Evolutionary conservation across 2,888 invertebrate species (phyloP).

Genomic region (Papilio elwesi): DNA sequence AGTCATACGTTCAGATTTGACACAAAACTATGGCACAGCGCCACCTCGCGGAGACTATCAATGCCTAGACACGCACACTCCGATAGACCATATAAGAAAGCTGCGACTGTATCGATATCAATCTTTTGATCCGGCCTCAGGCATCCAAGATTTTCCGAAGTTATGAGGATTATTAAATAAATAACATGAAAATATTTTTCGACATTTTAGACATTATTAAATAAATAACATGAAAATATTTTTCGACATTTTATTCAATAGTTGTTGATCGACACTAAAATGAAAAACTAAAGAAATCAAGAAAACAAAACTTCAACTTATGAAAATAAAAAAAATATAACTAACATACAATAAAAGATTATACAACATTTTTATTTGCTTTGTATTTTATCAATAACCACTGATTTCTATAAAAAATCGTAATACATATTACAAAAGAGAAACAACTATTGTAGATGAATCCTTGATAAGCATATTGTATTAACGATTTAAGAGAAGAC

Average conservation of each 20-base stretch:
- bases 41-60: constrained; percentile 76
- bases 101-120: constrained; percentile 69
- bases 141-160: constrained; percentile 67
- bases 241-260: constrained; percentile 49
- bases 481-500: neutral
- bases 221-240: constrained; percentile 49
- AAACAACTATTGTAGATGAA: constrained; percentile 10
- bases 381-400: neutral
- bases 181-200: constrained; percentile 49
- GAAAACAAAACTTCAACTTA: constrained; percentile 42
- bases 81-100: constrained; percentile 73
- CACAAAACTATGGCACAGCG: constrained; percentile 75
- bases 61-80: constrained; percentile 76
- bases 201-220: constrained; percentile 50
- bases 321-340: constrained; percentile 36
- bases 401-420: neutral
- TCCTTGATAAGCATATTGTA: neutral
- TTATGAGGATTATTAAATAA: constrained; percentile 51
- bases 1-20: constrained; percentile 75
- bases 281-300: constrained; percentile 48
- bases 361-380: constrained; percentile 16
- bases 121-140: constrained; percentile 73
- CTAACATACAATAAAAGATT: constrained; percentile 35
- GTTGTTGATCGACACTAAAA: constrained; percentile 50
- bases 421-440: neutral